Conservation (phyloP, 2,888 invertebrate species). For the Parascotia fuliginaria region DNA sequence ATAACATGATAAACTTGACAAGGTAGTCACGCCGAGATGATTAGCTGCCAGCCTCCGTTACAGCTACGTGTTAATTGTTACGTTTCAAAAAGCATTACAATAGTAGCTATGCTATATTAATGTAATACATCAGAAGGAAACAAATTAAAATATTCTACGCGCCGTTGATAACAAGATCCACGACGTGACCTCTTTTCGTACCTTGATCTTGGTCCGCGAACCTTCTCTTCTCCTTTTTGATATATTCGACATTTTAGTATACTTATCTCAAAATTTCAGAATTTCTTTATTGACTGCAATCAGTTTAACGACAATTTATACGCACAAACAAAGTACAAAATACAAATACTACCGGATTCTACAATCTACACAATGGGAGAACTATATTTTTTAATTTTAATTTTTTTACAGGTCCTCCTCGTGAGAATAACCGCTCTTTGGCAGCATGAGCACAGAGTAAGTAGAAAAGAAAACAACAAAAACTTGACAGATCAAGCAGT, state of each 20-base stretch:
- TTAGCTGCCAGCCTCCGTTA: not conserved
- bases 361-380: conserved; percentile 29
- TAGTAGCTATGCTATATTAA: no score
- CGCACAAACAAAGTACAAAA: no score
- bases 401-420: conserved; percentile 22
- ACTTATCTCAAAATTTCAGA: no score
- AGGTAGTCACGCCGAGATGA: conserved; percentile 14
- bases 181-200: conserved; percentile 65
- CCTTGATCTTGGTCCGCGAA: conserved; percentile 83
- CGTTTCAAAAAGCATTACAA: not conserved
- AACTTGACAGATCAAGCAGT: no score
- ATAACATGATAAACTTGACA: conserved; percentile 15
- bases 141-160: not conserved
- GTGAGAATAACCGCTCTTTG: not conserved
- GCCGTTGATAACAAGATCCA: conserved; percentile 28
- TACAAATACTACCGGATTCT: conserved; percentile 29
- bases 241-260: conserved; percentile 82
- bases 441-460: not conserved
- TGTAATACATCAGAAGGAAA: no score
- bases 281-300: no score
- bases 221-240: conserved; percentile 83
- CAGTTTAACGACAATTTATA: conserved; percentile 45
- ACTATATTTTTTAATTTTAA: conserved; percentile 26
- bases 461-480: conserved; percentile 9
- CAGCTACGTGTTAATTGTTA: not conserved